Conservation (phyloP, 2,888 invertebrate species). For the Drosophila trichaetosa region DNA sequence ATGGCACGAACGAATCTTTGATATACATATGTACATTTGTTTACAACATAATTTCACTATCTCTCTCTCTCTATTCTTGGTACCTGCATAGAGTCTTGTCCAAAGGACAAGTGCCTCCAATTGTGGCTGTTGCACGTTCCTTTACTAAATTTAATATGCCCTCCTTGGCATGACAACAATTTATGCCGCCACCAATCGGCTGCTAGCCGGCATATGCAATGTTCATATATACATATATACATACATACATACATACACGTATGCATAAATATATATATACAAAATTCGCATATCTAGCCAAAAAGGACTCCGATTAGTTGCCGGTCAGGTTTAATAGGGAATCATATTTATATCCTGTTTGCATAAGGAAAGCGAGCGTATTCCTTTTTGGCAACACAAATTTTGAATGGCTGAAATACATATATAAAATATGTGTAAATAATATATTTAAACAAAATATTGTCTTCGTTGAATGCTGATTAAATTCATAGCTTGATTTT, state of each 20-base stretch:
- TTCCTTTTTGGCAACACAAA: not conserved
- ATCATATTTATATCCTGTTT: slow-evolving; percentile 30
- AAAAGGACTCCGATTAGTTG: slow-evolving; percentile 15
- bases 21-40: slow-evolving; percentile 57
- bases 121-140: slow-evolving; percentile 68
- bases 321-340: slow-evolving; percentile 36
- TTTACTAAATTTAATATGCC: slow-evolving; percentile 69
- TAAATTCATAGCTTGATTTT: not conserved
- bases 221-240: not conserved
- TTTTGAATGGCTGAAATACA: not conserved
- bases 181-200: slow-evolving; percentile 49
- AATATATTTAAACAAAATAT: not conserved
- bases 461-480: too few species aligned
- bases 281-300: slow-evolving; percentile 54
- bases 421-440: not conserved
- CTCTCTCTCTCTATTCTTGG: not conserved
- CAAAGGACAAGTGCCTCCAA: slow-evolving; percentile 38
- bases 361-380: not conserved
- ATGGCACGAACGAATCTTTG: slow-evolving; percentile 66
- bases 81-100: slow-evolving; percentile 14
- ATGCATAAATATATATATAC: slow-evolving; percentile 20
- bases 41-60: slow-evolving; percentile 8
- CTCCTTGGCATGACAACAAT: slow-evolving; percentile 68
- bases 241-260: not conserved
- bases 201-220: slow-evolving; percentile 51